Evolutionary conservation across 2,113 vertebrate genomes (phyloP).

Genomic region (Rhegmatorhina hoffmannsi): DNA sequence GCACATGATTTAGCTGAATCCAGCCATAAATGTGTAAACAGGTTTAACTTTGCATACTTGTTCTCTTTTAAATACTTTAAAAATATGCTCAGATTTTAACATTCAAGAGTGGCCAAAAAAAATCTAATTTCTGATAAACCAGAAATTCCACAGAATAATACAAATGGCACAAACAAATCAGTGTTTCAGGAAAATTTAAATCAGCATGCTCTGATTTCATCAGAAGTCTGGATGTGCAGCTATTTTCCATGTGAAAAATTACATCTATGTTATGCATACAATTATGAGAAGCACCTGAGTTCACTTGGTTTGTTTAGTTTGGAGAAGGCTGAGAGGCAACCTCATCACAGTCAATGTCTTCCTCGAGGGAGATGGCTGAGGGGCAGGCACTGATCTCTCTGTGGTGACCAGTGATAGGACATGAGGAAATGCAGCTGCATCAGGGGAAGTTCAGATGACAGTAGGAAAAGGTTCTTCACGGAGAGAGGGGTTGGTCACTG

Average conservation of each 20-base stretch:
- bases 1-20: not conserved
- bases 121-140: not conserved
- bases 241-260: not conserved
- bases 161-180: not conserved
- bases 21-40: not conserved
- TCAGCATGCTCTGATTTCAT: not conserved
- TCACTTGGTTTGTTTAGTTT: not conserved
- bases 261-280: not conserved
- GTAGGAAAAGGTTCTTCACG: not conserved
- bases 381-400: not conserved
- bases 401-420: not conserved
- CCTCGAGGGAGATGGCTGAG: not conserved
- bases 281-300: not conserved
- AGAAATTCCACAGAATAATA: not conserved
- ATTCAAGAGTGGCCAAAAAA: not conserved
- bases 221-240: not conserved
- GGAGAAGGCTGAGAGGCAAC: not conserved
- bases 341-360: not conserved
- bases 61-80: not conserved
- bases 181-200: not conserved
- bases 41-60: conserved; percentile 3
- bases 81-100: not conserved
- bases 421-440: not conserved
- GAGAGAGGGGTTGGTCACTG: fast-evolving
- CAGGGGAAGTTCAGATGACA: not conserved